These are phyloP conservation scores for Ecliptopera silaceata DNA, from an alignment of 2,888 invertebrate genomes.

Conservation along the genomic window DNA sequence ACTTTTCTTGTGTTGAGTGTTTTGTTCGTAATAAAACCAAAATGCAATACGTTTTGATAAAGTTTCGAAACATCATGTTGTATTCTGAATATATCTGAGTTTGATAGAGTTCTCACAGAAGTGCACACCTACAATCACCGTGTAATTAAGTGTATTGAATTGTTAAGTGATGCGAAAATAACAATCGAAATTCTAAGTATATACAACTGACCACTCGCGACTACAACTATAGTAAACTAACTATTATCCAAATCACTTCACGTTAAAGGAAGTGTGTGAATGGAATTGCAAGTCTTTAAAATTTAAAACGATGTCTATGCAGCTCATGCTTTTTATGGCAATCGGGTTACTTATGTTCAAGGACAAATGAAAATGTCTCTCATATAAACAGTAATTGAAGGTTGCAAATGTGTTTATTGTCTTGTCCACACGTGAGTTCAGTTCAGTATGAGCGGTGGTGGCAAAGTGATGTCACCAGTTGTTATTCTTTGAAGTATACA, in stretches of 20 bases:
- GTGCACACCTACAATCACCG: too few species aligned
- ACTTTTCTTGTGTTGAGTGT: not conserved
- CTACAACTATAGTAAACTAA: not conserved
- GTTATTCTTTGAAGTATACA: constrained; percentile 65
- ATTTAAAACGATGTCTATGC: constrained; percentile 21
- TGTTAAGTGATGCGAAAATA: not conserved
- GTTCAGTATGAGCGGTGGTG: constrained; percentile 27
- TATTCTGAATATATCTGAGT: too few species aligned
- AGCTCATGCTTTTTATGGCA: constrained; percentile 22
- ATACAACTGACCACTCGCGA: not conserved
- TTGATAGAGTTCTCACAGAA: too few species aligned
- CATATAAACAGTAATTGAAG: constrained; percentile 1
- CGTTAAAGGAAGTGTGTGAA: constrained; percentile 2
- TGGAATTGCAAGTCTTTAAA: constrained; percentile 9
- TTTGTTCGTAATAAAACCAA: not conserved
- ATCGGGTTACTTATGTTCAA: constrained; percentile 51
- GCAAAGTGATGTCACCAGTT: constrained; percentile 75
- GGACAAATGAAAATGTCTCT: constrained; percentile 44
- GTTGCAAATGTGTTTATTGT: constrained; percentile 26
- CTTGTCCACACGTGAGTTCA: constrained; percentile 26
- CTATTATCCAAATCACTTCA: not conserved
- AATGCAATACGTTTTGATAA: not conserved
- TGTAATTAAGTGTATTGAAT: too few species aligned
- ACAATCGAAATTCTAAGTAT: not conserved
- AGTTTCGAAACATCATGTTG: too few species aligned